Evolutionary conservation across 2,888 invertebrate genomes (phyloP), one percentile per base, ranked within the genome.

Genomic region (Agrotis clavis): DNA sequence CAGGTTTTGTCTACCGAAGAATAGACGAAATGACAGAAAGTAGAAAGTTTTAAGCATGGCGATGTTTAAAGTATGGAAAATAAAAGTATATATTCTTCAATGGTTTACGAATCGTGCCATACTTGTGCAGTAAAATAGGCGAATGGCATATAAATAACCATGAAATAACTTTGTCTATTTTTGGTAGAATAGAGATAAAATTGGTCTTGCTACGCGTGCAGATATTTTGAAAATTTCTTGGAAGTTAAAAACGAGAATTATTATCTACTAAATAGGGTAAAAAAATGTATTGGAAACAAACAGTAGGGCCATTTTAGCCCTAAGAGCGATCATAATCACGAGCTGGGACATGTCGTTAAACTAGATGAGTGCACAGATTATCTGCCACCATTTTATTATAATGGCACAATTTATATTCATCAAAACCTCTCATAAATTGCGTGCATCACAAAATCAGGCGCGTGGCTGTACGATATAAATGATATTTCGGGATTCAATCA

Each of bases 331-430:
- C 62, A 69, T 81, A 72, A 84, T 62, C 65, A 71, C 75, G 69
- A 67, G 56, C 71, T 66, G 83, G 69, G 82, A 83, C 82, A 77
- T 64, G 83, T 87, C 86, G 83, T 90, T 89, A 88, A 87, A 85
- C 73, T 79, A 83, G 86, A 90, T 88, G 81, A 83, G 77, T 81
- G 77, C 78, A 82, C 80, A 86, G 86, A 89, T 90, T 86, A 86
- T 84, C 79, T 84, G 81, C 75, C 84, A 63, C 71, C 80, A 81
- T 82, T 85, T 81, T 81, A 74, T 72, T 82, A 74, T 80, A 82
- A 83, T 81, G 71, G 19, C 65, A 71, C 79, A 79, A 89, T 87
- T 84, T 88, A 86, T 89, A 90, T 92, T 91, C 87, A 89, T 90
- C 87, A 88, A 90, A 90, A 88, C 87, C 80, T 74, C 76, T 77